These are phyloP conservation scores for Eupithecia inturbata DNA, from an alignment of 2,888 invertebrate species.

Conservation along the genomic window DNA sequence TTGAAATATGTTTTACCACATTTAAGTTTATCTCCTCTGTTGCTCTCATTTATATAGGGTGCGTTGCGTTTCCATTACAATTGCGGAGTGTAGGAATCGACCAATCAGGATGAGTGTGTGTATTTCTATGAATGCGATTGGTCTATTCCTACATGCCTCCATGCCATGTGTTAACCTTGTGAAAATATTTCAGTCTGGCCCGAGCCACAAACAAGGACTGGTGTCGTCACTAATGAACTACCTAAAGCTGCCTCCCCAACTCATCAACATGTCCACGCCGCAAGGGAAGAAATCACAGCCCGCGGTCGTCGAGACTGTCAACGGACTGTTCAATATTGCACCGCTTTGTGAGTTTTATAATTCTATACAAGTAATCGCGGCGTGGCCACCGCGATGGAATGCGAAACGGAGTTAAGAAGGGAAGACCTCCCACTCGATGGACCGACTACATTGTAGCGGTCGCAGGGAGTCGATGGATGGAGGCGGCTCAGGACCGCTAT, in stretches of 20 bases:
- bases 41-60: too few relatives aligned
- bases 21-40: too few relatives aligned
- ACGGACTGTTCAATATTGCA: conserved; percentile 94
- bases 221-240: conserved; percentile 87
- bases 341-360: conserved; percentile 87
- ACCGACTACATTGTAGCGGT: too few relatives aligned
- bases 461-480: too few relatives aligned
- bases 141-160: background rate
- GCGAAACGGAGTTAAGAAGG: too few relatives aligned
- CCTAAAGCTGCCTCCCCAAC: conserved; percentile 80
- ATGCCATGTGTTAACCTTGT: background rate
- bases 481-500: too few relatives aligned
- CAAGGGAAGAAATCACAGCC: conserved; percentile 77
- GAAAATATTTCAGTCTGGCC: conserved; percentile 77
- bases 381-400: too few relatives aligned
- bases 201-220: conserved; percentile 87
- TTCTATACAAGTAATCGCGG: background rate
- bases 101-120: too few relatives aligned
- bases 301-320: conserved; percentile 86
- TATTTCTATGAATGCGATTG: background rate
- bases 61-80: too few relatives aligned
- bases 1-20: too few relatives aligned
- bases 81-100: too few relatives aligned
- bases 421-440: too few relatives aligned
- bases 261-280: conserved; percentile 81